Evolutionary conservation across 2,888 invertebrate species (phyloP), one percentile per base, ranked within the genome.

Genomic region (Luperina nickerlii): DNA sequence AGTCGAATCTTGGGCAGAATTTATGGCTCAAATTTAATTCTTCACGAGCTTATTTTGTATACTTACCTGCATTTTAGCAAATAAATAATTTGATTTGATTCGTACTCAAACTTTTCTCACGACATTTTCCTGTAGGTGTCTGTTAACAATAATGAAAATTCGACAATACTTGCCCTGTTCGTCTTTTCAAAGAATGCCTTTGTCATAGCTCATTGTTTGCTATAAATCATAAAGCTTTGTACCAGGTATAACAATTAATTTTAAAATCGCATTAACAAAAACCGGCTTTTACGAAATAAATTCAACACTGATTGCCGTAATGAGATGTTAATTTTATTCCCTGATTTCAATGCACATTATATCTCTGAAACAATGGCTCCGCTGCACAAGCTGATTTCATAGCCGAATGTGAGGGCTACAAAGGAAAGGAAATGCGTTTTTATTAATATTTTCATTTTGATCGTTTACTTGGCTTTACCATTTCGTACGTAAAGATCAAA

Each of bases 271-370:
- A 60, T 75, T 71, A 60, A 81, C 20, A 65, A 80, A 38, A 72
- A 57, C 15, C 9, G 7, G 32, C 38, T 66, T 62, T 51, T 18
- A 80, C 18, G 38, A 71, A 83, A 76, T 80, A 80, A 78, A 74
- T 73, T 86, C 78, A 77, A 51, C 71, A 72, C 57, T 72, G 84
- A 79, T 82, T 74, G 65, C 51, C 8, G 42, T 60, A 78, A 81
- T 78, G 84, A 76, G 68, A 84, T 78, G 87, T 62, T 76, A 83
- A 88, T 87, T 86, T 83, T 74, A 87, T 87, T 87, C 73, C 11
- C 67, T 69, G 54, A 88, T 83, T 87, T 81, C 72, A 86, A 74
- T 81, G 42, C 70, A 60, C 62, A 74, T 76, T 86, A 66, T 76
- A 32, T 76, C 15, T n/a, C 63, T 70, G 78, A 75, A 87, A 83